Evolutionary conservation across 1,140 invertebrate genomes (phyloP).

Genomic region (Rhyzopertha dominica): DNA sequence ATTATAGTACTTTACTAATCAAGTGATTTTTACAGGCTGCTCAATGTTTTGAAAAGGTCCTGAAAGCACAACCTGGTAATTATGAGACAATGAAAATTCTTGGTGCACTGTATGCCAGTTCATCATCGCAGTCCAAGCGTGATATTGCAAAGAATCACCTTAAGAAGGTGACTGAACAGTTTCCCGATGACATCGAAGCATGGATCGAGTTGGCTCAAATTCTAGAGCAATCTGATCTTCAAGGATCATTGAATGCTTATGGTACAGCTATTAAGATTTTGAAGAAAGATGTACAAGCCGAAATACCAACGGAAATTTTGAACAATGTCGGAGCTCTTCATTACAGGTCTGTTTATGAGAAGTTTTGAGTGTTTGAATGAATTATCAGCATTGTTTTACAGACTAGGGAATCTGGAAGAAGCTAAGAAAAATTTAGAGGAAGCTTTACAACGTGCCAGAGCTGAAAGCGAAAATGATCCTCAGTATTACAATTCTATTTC

Average conservation of each 20-base stretch:
- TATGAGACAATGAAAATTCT: conserved; percentile 99
- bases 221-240: conserved; percentile 90
- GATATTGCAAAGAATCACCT: conserved; percentile 89
- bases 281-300: conserved; percentile 87
- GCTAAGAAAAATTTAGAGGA: conserved; percentile 83
- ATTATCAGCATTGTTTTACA: conserved; percentile 26
- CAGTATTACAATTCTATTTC: conserved; percentile 96
- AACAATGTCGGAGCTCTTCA: conserved; percentile 97
- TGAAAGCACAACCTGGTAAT: conserved; percentile 95
- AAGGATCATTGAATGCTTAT: conserved; percentile 84
- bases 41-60: conserved; percentile 97
- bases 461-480: conserved; percentile 79
- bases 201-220: conserved; percentile 99
- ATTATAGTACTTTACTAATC: too few relatives aligned
- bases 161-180: conserved; percentile 93
- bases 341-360: conserved; percentile 57
- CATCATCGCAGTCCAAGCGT: conserved; percentile 81
- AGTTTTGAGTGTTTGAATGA: background rate
- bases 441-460: conserved; percentile 74
- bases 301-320: conserved; percentile 95
- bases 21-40: conserved; percentile 66
- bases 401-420: conserved; percentile 76
- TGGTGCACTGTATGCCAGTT: conserved; percentile 93
- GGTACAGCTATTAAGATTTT: conserved; percentile 90
- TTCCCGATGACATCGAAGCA: conserved; percentile 97